A percentile compares a stretch with the other conserved stretches of the same genome.
Conservation (phyloP, 1,140 invertebrate genomes). For the Plectrocnemia conspersa region DNA sequence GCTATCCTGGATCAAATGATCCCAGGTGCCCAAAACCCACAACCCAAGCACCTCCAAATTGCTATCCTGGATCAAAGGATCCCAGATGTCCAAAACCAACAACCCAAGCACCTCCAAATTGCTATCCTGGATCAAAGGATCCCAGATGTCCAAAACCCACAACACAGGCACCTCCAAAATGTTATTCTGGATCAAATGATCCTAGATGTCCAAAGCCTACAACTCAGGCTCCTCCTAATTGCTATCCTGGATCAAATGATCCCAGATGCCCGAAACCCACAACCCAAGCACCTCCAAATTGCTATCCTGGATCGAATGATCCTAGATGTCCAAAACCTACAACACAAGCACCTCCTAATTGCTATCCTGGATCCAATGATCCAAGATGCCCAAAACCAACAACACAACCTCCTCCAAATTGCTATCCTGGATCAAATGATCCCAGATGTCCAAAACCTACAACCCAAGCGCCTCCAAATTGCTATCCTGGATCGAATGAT, state of each 20-base stretch:
- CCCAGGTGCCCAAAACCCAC: constrained; percentile 38
- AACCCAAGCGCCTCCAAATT: constrained; percentile 35
- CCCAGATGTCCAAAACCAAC: constrained; percentile 36
- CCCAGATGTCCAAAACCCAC: constrained; percentile 32
- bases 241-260: constrained; percentile 30
- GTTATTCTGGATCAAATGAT: constrained; percentile 42
- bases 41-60: constrained; percentile 35
- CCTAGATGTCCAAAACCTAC: constrained; percentile 32
- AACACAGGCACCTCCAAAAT: constrained; percentile 35
- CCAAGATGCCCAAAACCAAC: constrained; percentile 37
- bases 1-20: constrained; percentile 42
- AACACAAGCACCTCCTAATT: constrained; percentile 37
- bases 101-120: constrained; percentile 31
- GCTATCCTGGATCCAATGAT: constrained; percentile 40
- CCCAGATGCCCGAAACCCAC: constrained; percentile 18
- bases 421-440: constrained; percentile 42
- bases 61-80: constrained; percentile 38
- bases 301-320: constrained; percentile 43
- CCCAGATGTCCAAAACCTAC: constrained; percentile 40
- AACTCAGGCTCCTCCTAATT: constrained; percentile 30
- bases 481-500: constrained; percentile 38
- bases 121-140: constrained; percentile 41
- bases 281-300: constrained; percentile 25
- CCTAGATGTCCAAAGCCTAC: constrained; percentile 38
- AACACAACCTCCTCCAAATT: constrained; percentile 24